Evolutionary conservation across 2,797 vertebrate species (phyloP).

Genomic region (Pristis pectinata): DNA sequence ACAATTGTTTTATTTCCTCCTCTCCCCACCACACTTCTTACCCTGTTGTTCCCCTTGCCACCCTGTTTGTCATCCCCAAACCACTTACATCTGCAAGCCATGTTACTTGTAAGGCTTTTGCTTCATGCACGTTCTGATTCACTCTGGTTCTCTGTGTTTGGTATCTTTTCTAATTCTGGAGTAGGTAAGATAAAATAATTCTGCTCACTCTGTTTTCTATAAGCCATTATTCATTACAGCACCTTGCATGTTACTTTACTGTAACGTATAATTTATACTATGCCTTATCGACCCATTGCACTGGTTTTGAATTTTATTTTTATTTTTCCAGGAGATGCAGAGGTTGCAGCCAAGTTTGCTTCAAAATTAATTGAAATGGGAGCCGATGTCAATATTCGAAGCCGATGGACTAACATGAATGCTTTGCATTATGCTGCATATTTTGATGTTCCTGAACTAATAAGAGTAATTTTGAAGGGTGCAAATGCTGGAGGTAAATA

Average conservation of each 20-base stretch:
- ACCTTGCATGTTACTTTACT: background rate
- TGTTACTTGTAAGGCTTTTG: too few relatives aligned
- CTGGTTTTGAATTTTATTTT: background rate
- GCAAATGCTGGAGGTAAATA: slow-evolving; percentile 81
- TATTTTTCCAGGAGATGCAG: slow-evolving; percentile 75
- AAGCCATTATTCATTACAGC: background rate
- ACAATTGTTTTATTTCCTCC: background rate
- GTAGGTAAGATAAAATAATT: too few relatives aligned
- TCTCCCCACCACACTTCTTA: background rate
- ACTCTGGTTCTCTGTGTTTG: background rate
- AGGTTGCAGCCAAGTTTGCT: slow-evolving; percentile 77
- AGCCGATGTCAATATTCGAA: slow-evolving; percentile 80
- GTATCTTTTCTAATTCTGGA: background rate
- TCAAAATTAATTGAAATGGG: slow-evolving; percentile 76
- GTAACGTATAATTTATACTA: background rate
- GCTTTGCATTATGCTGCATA: slow-evolving; percentile 95
- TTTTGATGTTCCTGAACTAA: slow-evolving; percentile 90
- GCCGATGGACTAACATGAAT: slow-evolving; percentile 97
- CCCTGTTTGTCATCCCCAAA: too few relatives aligned
- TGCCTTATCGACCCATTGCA: background rate
- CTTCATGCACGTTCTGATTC: too few relatives aligned
- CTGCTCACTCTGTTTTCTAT: background rate
- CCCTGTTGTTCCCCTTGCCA: too few relatives aligned
- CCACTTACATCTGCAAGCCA: too few relatives aligned
- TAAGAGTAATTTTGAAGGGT: slow-evolving; percentile 77